Conservation (phyloP, 2,113 vertebrate genomes). For the Muscicapa adusta region DNA sequence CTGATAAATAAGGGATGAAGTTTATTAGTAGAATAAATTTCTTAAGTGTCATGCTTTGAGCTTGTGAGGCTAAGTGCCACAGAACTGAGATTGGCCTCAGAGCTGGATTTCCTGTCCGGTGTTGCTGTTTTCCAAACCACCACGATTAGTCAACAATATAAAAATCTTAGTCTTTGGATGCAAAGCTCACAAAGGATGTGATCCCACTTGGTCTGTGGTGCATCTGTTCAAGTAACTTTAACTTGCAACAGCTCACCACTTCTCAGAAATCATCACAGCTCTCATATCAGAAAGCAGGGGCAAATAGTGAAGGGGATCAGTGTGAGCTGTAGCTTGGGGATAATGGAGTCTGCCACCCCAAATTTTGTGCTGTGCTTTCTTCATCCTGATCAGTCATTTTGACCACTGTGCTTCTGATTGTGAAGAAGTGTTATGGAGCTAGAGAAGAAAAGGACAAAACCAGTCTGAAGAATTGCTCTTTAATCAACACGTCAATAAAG, state of each 20-base stretch:
- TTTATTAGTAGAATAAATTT: neutral
- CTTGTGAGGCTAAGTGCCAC: neutral
- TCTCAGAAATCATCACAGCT: neutral
- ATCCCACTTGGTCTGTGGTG: neutral
- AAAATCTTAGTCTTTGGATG: neutral
- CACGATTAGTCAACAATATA: neutral
- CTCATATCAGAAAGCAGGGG: neutral
- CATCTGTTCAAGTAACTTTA: neutral
- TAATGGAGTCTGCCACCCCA: neutral
- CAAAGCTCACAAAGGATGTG: neutral
- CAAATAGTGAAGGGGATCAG: neutral
- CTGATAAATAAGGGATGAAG: neutral
- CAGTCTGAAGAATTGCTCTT: neutral
- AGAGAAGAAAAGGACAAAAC: neutral
- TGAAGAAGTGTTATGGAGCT: neutral
- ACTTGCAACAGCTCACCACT: neutral
- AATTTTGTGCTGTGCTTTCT: neutral
- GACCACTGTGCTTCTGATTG: neutral
- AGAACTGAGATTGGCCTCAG: neutral
- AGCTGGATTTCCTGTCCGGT: neutral
- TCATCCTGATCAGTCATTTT: accelerated
- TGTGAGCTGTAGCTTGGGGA: neutral
- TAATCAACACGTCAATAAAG: neutral
- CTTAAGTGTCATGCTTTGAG: neutral
- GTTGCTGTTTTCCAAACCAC: neutral